Evolutionary conservation across 2,888 invertebrate species (phyloP), one percentile per base, ranked within the genome.

Genomic region (Bugula neritina): DNA sequence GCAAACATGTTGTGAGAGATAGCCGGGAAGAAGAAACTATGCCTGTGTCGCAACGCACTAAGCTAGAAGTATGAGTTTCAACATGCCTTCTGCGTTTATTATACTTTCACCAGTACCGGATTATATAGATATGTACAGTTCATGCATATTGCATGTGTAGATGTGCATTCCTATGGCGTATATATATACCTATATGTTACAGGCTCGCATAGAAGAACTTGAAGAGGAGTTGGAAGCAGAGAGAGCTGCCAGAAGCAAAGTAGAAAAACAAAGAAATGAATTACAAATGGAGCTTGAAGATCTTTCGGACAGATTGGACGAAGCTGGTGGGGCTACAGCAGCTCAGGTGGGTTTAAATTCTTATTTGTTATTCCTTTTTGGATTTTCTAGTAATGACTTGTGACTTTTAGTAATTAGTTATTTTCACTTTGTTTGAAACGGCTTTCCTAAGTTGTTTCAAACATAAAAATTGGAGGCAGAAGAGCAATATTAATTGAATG

Each of bases 181-280:
- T n/a, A n/a, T n/a, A n/a, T n/a, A n/a, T n/a, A n/a, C n/a, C n/a
- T n/a, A n/a, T n/a, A n/a, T n/a, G n/a, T n/a, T n/a, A n/a, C 74
- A 81, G 84, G 92, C 85, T 90, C 80, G 98, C 85, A 97, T 99
- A 86, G 98, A 98, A 85, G 99, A 99, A 87, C 89, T 99, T 83
- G 98, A 99, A 86, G 99, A 99, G 85, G 99, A 99, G 88, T 92
- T 99, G 79, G 99, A 99, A 86, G 94, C 97, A 79, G 99, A 99
- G 87, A 91, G 98, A 86, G 94, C 95, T 87, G 94, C 95, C 77
- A 92, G 96, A 82, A 91, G 94, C 83, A 97, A 97, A 86, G 70
- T 96, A 82, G 98, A 99, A 88, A 97, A 98, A 86, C 96, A 97
- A 87, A 93, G 98, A 80, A 91, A 93, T 81, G 98, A 98, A 86